Evolutionary conservation across 2,797 vertebrate species (phyloP).

Genomic region (Hemibagrus guttatus): DNA sequence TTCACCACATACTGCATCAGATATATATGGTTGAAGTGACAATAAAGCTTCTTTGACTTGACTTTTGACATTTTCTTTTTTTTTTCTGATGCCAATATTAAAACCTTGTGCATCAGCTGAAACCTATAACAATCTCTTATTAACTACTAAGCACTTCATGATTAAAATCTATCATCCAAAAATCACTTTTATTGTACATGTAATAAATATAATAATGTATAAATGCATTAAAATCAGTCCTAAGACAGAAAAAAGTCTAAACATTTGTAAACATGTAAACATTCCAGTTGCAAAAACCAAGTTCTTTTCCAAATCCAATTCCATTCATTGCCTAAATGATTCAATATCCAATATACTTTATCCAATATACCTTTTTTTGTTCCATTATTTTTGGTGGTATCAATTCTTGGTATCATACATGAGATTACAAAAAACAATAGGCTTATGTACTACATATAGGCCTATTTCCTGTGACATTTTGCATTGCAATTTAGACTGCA

Average conservation of each 20-base stretch:
- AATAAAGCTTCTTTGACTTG: too few species aligned
- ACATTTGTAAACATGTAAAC: neutral
- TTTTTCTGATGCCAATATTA: neutral
- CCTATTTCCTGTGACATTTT: neutral
- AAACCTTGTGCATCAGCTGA: neutral
- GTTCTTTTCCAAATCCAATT: neutral
- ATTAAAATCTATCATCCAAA: neutral
- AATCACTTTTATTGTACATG: neutral
- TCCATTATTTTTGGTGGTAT: too few species aligned
- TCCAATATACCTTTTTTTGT: too few species aligned
- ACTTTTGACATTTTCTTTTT: too few species aligned
- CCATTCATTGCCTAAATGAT: neutral
- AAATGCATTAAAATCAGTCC: neutral
- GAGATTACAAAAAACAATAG: neutral
- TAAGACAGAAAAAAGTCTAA: neutral
- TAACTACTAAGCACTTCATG: neutral
- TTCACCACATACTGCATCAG: too few species aligned
- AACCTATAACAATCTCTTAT: too few species aligned
- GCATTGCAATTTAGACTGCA: neutral
- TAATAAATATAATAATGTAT: neutral
- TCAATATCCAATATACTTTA: neutral
- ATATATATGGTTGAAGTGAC: too few species aligned
- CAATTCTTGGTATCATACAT: neutral
- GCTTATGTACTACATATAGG: neutral
- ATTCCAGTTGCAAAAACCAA: neutral